A percentile compares a stretch with the other conserved stretches of the same genome.
Evolutionary conservation across 2,888 invertebrate genomes (phyloP).

Genomic region (Lasioglossum calceatum): DNA sequence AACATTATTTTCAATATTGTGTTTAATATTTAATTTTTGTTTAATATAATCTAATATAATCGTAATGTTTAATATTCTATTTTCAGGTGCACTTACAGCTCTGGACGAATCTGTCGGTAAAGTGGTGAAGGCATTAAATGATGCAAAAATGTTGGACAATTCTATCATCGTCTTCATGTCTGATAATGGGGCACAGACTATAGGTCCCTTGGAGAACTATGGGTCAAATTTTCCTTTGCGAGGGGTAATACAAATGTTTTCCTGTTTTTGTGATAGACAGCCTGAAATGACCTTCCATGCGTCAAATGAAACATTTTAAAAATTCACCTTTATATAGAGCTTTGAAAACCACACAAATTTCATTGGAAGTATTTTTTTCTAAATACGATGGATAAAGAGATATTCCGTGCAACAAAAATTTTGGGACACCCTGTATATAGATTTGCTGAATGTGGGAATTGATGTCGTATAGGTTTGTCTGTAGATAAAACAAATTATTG

Average conservation of each 20-base stretch:
- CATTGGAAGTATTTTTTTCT: too few relatives aligned
- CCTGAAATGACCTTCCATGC: too few relatives aligned
- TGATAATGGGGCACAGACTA: constrained; percentile 87
- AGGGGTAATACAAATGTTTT: constrained; percentile 82
- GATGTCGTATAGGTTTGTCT: neutral
- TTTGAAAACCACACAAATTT: too few relatives aligned
- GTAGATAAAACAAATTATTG: neutral
- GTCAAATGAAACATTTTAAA: too few relatives aligned
- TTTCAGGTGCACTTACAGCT: constrained; percentile 86
- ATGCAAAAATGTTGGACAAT: constrained; percentile 85
- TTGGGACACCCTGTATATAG: too few relatives aligned
- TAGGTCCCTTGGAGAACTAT: constrained; percentile 84
- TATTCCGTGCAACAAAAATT: too few relatives aligned
- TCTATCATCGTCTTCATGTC: constrained; percentile 87
- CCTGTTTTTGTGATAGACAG: neutral
- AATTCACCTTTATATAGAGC: too few relatives aligned
- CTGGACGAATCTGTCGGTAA: constrained; percentile 87
- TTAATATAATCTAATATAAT: neutral
- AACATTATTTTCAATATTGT: neutral
- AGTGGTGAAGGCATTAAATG: constrained; percentile 85
- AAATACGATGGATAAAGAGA: too few relatives aligned
- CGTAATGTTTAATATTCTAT: neutral
- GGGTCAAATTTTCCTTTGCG: constrained; percentile 88
- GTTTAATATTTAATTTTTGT: neutral
- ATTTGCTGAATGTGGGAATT: too few relatives aligned